Conservation (phyloP, 2,113 vertebrate genomes). For the Megalops atlanticus region DNA sequence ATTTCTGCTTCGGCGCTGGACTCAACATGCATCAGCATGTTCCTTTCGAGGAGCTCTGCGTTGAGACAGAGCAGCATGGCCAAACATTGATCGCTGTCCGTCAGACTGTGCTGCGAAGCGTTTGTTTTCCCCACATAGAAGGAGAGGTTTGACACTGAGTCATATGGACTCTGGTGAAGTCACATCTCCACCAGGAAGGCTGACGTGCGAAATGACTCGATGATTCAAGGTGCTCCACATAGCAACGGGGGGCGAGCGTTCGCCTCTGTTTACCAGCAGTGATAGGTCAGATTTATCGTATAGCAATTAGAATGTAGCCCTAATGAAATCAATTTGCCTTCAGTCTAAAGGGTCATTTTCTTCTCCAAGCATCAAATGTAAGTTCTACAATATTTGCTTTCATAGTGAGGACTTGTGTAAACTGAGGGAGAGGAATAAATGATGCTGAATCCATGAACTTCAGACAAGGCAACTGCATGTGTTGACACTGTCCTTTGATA, state of each 20-base stretch:
- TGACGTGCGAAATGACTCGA: not conserved
- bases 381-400: no score
- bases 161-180: not conserved
- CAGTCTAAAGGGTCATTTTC: not conserved
- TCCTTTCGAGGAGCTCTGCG: no score
- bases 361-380: not conserved
- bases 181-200: not conserved
- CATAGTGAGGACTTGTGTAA: no score
- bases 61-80: no score
- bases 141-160: not conserved
- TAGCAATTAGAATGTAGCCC: not conserved
- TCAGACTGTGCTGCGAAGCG: not conserved
- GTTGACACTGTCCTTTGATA: no score
- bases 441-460: no score
- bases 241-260: not conserved
- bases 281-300: not conserved
- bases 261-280: not conserved
- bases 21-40: no score
- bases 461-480: no score
- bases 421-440: no score
- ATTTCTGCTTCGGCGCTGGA: not conserved
- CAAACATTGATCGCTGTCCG: not conserved
- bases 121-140: not conserved
- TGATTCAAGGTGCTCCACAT: not conserved
- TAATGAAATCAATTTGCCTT: not conserved